phyloP scores from a whole-genome alignment of 2,113 vertebrate genomes.

The Chaetodon auriga region DNA sequence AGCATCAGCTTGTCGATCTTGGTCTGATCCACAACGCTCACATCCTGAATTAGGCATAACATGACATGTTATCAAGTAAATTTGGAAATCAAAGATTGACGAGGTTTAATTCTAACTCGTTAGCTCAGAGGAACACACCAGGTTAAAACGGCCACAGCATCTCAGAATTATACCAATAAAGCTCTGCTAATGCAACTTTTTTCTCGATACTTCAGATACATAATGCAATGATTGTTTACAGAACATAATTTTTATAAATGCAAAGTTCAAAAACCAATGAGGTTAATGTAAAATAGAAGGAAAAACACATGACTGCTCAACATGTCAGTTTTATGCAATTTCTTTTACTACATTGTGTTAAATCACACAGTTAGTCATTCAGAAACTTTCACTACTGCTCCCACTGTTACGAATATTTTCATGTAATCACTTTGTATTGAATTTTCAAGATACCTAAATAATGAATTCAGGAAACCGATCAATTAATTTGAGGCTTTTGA shows the following conservation, averaged over 20 bases:
- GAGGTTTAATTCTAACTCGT: constrained; percentile 15
- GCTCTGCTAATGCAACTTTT: background rate
- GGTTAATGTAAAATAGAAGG: background rate
- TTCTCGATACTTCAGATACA: background rate
- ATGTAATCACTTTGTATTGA: background rate
- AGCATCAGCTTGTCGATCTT: constrained; percentile 98
- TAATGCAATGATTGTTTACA: too few relatives aligned
- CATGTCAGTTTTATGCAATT: background rate
- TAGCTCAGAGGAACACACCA: constrained; percentile 31
- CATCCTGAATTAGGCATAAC: constrained; percentile 81
- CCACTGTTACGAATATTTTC: background rate
- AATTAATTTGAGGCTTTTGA: background rate
- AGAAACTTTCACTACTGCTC: background rate
- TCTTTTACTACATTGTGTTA: background rate
- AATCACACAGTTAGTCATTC: background rate
- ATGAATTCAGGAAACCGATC: background rate
- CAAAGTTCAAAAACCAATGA: background rate
- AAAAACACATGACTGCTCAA: constrained; percentile 4
- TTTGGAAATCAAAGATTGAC: background rate
- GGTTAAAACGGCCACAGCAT: constrained; percentile 54
- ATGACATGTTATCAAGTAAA: background rate
- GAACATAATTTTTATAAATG: background rate
- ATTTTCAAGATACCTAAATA: background rate
- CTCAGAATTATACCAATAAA: background rate
- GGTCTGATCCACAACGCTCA: constrained; percentile 92